These are phyloP conservation scores for Tholera decimalis DNA, from an alignment of 2,888 invertebrate genomes.

Conservation along the genomic window DNA sequence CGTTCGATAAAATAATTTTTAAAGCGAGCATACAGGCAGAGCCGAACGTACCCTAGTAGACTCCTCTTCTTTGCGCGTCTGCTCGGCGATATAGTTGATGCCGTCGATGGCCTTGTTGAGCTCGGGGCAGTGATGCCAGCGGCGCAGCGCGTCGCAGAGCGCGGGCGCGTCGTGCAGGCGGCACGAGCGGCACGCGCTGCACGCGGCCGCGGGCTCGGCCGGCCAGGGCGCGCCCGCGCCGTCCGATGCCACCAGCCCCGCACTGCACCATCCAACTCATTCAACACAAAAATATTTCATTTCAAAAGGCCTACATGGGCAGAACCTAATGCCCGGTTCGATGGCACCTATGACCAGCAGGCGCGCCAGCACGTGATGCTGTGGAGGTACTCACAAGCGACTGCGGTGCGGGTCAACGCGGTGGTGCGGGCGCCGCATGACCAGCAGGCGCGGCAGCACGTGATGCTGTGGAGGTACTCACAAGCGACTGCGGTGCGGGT, in stretches of 20 bases:
- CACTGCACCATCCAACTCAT: no score
- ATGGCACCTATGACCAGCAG: no score
- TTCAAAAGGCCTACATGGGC: no score
- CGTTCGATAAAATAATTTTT: background rate
- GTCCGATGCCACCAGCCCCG: conserved; percentile 62
- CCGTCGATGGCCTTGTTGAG: conserved; percentile 98
- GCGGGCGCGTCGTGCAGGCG: conserved; percentile 89
- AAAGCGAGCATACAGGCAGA: background rate
- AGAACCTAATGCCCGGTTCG: no score
- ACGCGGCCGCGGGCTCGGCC: no score
- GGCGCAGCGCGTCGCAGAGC: conserved; percentile 92
- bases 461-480: conserved; percentile 68
- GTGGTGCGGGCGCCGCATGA: no score
- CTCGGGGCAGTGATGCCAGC: conserved; percentile 98
- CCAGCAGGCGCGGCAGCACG: no score
- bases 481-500: no score
- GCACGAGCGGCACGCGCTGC: conserved; percentile 91
- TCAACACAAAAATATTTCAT: no score
- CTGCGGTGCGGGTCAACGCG: no score
- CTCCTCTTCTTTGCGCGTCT: conserved; percentile 97
- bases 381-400: conserved; percentile 79
- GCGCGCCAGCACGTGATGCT: no score
- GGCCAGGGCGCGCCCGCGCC: no score
- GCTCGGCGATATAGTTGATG: conserved; percentile 97
- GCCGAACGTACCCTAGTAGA: conserved; percentile 95